These are phyloP conservation scores for Sus scrofa DNA, from an alignment of 2,113 vertebrate species.

Conservation along the genomic window T2T-Sscrofa CM000817.6:130367001-130367500, in stretches of 20 bases:
- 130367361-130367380: no score
- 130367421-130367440: no score
- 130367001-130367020: background rate
- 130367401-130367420: no score
- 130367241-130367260: no score
- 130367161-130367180: background rate
- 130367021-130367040: background rate
- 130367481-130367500: background rate
- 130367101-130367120: background rate
- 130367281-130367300: no score
- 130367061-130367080: background rate
- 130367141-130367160: background rate
- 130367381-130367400: no score
- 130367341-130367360: no score
- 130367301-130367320: no score
- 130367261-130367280: background rate
- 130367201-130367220: background rate
- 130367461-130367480: background rate
- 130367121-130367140: background rate
- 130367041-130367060: background rate
- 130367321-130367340: no score
- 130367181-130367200: background rate
- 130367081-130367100: background rate
- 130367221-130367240: background rate
- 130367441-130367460: background rate